Base-by-base conservation (phyloP, 2,113 vertebrate genomes). In the Orientallactaga bullata region DNA sequence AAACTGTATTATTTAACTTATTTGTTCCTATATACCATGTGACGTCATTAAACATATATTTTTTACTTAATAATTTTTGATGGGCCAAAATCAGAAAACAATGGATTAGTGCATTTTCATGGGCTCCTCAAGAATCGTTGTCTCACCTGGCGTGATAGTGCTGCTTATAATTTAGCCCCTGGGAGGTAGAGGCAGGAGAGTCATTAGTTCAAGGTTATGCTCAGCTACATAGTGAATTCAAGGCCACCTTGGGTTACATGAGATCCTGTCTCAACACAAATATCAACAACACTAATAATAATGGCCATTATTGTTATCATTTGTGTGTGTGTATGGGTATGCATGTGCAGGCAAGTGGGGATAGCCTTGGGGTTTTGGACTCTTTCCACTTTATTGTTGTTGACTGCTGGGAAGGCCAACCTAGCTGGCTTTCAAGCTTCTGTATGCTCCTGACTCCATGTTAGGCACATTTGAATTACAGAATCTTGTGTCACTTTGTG, bases 51-150 rank as follows among this genome's bases (percentile, higher is more conserved):
- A 18, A 90, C 24, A 88, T 58, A 85, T 71, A 39, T 88, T 91
- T 91, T 91, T 93, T 47, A 77, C 23, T 91, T 51, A 76, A 42
- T 81, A 51, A 72, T 89, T 84, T 82, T 72, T 63, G 20, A 37
- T 71, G 16, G 91, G 18, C 23, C 20, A 73, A 83, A 78, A 65
- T 24, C 21, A 79, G 17, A 88, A 92, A 89, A 92, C n/a, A 93
- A 83, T 73, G 60, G 72, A 16, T 87, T 47, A n/a, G 39, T 69
- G 30, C 11, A n/a, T 85, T 89, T 78, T 71, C 26, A 17, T 51
- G 55, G n/a, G 16, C 7, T 55, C 65, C 39, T 86, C 82, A 85
- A 82, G 28, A 84, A 83, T 15, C 21, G 9, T 47, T 60, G 11
- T 83, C 58, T 58, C 13, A 13, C 30, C 66, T 68, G 30, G 66